phyloP scores from a whole-genome alignment of 2,888 invertebrate genomes.

The Cheilosia vulpina region DNA sequence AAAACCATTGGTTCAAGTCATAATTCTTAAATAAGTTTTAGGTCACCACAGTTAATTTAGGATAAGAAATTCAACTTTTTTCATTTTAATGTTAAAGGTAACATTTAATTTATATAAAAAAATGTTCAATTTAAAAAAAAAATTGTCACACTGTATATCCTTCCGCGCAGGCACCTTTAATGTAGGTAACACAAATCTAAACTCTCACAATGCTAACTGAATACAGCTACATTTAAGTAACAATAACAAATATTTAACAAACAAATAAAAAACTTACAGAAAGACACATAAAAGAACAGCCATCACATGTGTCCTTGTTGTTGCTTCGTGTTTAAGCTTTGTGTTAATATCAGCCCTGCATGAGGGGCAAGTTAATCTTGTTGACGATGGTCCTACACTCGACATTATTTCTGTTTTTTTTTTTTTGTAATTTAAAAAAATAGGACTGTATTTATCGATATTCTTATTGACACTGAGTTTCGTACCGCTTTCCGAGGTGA shows the following conservation, averaged over 20 bases:
- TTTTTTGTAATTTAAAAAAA: not conserved
- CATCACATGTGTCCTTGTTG: conserved; percentile 9
- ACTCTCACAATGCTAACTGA: too few relatives aligned
- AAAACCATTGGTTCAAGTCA: too few relatives aligned
- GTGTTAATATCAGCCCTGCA: conserved; percentile 84
- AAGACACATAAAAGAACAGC: not conserved
- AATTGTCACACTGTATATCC: too few relatives aligned
- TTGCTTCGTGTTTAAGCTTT: conserved; percentile 80
- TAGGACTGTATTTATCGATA: not conserved
- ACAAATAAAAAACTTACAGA: not conserved
- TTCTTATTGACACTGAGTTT: not conserved
- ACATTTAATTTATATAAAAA: too few relatives aligned
- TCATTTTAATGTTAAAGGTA: too few relatives aligned
- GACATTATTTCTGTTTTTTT: not conserved
- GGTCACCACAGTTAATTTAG: too few relatives aligned
- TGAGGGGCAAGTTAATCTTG: conserved; percentile 83
- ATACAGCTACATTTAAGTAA: not conserved
- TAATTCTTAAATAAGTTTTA: too few relatives aligned
- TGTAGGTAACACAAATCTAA: too few relatives aligned
- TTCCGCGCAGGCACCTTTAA: too few relatives aligned
- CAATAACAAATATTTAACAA: not conserved
- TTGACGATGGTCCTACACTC: not conserved
- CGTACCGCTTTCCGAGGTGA: not conserved
- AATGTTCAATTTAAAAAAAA: too few relatives aligned
- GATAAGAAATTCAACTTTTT: too few relatives aligned